Evolutionary conservation across 1,140 invertebrate species (phyloP).

Genomic region (Drosophila bocqueti): DNA sequence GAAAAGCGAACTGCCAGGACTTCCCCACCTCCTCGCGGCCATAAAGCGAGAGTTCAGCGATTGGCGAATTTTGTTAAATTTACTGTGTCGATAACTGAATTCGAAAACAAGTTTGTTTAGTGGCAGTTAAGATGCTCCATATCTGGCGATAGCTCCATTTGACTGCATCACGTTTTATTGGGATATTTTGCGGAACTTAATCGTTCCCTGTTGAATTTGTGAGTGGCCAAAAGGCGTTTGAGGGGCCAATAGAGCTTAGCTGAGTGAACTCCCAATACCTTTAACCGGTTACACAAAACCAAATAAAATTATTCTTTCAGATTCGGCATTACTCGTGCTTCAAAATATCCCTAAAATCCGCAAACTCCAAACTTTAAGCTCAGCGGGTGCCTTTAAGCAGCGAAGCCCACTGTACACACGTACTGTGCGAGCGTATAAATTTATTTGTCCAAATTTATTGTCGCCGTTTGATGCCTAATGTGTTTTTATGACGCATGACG

Average conservation of each 20-base stretch:
- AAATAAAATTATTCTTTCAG: too few species aligned
- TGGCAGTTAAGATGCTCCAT: background rate
- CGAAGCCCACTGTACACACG: conserved; percentile 23
- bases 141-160: background rate
- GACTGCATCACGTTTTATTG: background rate
- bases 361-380: conserved; percentile 8
- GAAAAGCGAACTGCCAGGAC: background rate
- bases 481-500: conserved; percentile 77
- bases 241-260: background rate
- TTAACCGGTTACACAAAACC: too few species aligned
- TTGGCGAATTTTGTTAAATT: conserved; percentile 33
- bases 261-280: background rate
- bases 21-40: background rate
- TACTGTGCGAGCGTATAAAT: conserved; percentile 35
- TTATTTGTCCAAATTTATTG: conserved; percentile 80
- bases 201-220: background rate
- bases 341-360: background rate
- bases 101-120: background rate
- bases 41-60: conserved; percentile 26
- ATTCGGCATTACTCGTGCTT: too few species aligned
- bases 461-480: conserved; percentile 77
- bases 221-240: background rate
- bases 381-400: conserved; percentile 2
- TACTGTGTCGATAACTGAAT: conserved; percentile 31
- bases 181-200: background rate